A percentile compares a stretch with the other conserved stretches of the same genome.
Evolutionary conservation across 1,140 invertebrate species (phyloP).

Genomic region (Drosophila ficusphila): DNA sequence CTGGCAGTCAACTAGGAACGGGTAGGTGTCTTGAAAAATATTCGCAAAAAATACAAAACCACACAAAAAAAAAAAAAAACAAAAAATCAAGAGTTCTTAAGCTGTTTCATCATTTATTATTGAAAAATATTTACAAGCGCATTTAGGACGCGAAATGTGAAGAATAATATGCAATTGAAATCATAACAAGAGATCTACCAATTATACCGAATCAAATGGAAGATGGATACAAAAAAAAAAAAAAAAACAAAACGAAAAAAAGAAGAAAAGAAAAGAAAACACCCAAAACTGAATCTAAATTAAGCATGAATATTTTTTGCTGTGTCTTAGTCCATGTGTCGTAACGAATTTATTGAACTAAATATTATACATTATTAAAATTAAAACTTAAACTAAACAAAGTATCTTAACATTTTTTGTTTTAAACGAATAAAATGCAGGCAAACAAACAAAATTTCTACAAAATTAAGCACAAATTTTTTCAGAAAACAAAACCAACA

Average conservation of each 20-base stretch:
- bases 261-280: constrained; percentile 12
- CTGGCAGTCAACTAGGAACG: constrained; percentile 7
- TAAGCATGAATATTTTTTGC: constrained; percentile 82
- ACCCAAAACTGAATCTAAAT: constrained; percentile 67
- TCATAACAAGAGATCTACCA: constrained; percentile 7
- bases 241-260: constrained; percentile 12
- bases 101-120: constrained; percentile 70
- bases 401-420: constrained; percentile 33
- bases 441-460: constrained; percentile 64
- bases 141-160: constrained; percentile 57
- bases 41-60: constrained; percentile 7
- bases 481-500: constrained; percentile 48
- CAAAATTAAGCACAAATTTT: constrained; percentile 79
- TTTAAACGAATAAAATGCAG: constrained; percentile 46
- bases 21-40: constrained; percentile 21
- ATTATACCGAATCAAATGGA: constrained; percentile 3
- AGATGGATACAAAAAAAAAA: constrained; percentile 14
- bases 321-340: constrained; percentile 82
- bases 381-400: constrained; percentile 25
- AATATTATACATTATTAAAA: constrained; percentile 60
- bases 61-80: neutral
- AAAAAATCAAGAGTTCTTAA: constrained; percentile 41
- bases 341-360: constrained; percentile 80
- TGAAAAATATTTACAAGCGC: constrained; percentile 70
- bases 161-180: constrained; percentile 49